Evolutionary conservation across 2,888 invertebrate genomes (phyloP), one percentile per base, ranked within the genome.

Genomic region (Patella depressa): DNA sequence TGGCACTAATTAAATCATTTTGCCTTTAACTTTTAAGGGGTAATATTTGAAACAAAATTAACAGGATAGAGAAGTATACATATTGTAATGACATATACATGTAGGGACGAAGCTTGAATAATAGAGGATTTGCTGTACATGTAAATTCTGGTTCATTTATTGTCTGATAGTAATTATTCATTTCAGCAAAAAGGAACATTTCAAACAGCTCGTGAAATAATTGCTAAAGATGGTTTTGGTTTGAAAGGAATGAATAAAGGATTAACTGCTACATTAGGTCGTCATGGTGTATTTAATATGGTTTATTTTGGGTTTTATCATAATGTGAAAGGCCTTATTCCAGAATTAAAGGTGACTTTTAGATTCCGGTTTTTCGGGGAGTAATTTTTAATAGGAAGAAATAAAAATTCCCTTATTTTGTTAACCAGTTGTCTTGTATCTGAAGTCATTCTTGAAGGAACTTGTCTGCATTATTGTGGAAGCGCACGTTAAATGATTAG

Each of bases 281-380:
- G 98, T 84, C 97, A 98, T 93, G 97, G 96, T 0, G 93, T 96
- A 7, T 98, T 97, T 91, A 98, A 98, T 91, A 96, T 96, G 94
- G 94, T 97, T 73, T 98, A 98, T 92, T 98, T 98, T 90, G 97
- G 98, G 57, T 96, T 98, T 90, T 98, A 98, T 91, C 97, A 98
- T 92, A 96, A 96, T 83, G 95, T 97, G 1, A 97, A 96, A 92
- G 95, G 94, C 73, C 93, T 90, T 3, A 83, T 92, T 15, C 92
- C 93, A 12, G 86, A 88, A 81, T 85, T 88, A 24, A 81, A 89
- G 84, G 91, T 91, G 78, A 73, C 78, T 71, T 3, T 71, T 1
- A 24, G 15, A 53, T 65, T 45, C 12, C 15, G 24, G 24, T 14
- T 53, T 65, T 17, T 65, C 0, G 2, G 3, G 12, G 4, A 5